Conservation (phyloP, 2,797 vertebrate species). For the Lepilemur ruficaudatus region DNA sequence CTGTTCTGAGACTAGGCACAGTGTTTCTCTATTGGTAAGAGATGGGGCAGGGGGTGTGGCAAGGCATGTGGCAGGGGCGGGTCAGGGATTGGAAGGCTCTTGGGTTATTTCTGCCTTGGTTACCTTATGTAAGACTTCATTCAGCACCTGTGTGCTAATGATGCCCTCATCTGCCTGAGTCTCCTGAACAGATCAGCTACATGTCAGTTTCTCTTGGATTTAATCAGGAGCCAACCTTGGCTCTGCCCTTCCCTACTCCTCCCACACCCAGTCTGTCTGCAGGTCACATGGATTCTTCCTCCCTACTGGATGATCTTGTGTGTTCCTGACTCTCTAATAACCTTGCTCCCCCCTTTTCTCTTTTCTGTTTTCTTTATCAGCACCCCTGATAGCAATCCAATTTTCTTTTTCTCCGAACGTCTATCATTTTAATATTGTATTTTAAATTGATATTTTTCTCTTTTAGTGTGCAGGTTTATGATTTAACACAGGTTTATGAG, state of each 20-base stretch:
- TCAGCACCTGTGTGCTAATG: not conserved
- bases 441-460: not conserved
- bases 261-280: not conserved
- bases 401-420: not conserved
- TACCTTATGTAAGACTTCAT: not conserved
- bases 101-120: not conserved
- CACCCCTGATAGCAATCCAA: not conserved
- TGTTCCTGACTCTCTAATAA: not conserved
- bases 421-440: not conserved
- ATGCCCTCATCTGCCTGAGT: not conserved
- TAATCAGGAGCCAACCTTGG: not conserved
- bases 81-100: not conserved
- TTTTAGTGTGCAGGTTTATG: not conserved
- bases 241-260: not conserved
- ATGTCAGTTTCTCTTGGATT: not conserved
- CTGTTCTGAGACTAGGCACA: not conserved
- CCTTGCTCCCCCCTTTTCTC: not conserved
- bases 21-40: not conserved
- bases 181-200: not conserved
- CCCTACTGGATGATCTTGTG: not conserved
- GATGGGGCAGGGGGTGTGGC: not conserved
- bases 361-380: not conserved
- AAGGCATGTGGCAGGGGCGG: not conserved
- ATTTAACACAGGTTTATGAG: not conserved
- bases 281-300: not conserved